phyloP scores from a whole-genome alignment of 1,140 invertebrate genomes.

The Drosophila chauvacae region DNA sequence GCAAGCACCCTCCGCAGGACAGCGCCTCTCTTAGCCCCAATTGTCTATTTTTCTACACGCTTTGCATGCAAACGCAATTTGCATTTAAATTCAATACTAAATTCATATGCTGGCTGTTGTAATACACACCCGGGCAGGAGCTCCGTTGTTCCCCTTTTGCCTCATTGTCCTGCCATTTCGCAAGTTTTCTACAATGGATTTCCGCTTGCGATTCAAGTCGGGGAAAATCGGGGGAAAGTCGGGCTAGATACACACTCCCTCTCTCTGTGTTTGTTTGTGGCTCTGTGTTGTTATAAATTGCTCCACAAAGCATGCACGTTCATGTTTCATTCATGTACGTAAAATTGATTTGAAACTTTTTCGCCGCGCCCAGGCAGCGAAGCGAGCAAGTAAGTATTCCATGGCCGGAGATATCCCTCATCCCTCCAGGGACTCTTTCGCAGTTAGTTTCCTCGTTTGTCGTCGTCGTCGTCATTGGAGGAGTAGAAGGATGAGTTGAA shows the following conservation, averaged over 20 bases:
- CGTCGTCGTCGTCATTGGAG: background rate
- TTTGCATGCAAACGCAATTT: conserved; percentile 82
- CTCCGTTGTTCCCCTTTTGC: conserved; percentile 5
- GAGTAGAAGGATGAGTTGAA: background rate
- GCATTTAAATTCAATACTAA: conserved; percentile 83
- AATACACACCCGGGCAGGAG: conserved; percentile 61
- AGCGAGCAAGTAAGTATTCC: conserved; percentile 44
- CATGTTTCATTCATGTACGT: conserved; percentile 81
- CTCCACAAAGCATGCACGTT: conserved; percentile 72
- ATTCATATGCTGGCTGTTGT: conserved; percentile 77
- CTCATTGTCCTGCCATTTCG: conserved; percentile 77
- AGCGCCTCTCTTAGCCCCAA: conserved; percentile 1
- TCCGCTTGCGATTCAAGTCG: conserved; percentile 61
- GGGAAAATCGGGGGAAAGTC: conserved; percentile 1
- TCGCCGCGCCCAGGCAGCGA: conserved; percentile 46
- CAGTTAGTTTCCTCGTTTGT: conserved; percentile 35
- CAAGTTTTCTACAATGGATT: conserved; percentile 81
- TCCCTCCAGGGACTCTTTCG: background rate
- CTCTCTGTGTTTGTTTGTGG: conserved; percentile 30
- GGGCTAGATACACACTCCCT: background rate
- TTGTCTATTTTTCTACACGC: conserved; percentile 74
- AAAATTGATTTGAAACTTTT: conserved; percentile 79
- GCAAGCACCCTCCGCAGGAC: too few species aligned
- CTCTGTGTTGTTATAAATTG: conserved; percentile 70
- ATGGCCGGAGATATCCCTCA: conserved; percentile 21